phyloP scores from a whole-genome alignment of 2,113 vertebrate genomes.

The Triplophysa siluroides region DNA sequence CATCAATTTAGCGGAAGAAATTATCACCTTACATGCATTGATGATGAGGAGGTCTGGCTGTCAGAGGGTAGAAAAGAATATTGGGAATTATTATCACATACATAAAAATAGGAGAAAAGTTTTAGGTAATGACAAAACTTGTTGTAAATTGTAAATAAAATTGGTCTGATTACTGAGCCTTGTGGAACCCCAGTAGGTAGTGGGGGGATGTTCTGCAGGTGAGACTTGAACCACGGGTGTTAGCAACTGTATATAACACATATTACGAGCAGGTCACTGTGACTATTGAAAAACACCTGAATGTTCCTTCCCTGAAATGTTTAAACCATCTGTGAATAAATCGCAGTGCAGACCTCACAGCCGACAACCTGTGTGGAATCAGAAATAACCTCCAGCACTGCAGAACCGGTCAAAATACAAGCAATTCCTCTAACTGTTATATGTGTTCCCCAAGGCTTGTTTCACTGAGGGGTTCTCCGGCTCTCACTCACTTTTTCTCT shows the following conservation, averaged over 20 bases:
- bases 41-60: background rate
- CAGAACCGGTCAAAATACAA: constrained; percentile 24
- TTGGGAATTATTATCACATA: background rate
- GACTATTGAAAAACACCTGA: background rate
- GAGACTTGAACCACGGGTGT: background rate
- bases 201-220: background rate
- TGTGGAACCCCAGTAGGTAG: background rate
- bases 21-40: background rate
- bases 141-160: background rate
- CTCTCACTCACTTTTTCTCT: constrained; percentile 22
- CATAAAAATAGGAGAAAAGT: background rate
- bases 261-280: background rate
- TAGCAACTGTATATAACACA: background rate
- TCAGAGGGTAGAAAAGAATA: background rate
- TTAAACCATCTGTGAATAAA: background rate
- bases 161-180: background rate
- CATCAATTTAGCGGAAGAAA: too few species aligned
- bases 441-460: constrained; percentile 31
- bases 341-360: background rate
- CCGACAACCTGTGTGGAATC: constrained; percentile 7
- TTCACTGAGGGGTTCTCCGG: constrained; percentile 40
- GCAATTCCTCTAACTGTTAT: constrained; percentile 29
- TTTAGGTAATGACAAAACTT: background rate
- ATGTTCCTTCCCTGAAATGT: background rate
- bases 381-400: constrained; percentile 28